Percentiles rank a stretch among this genome's conserved stretches.
Conservation (phyloP, 2,113 vertebrate species). For the Marmota flaviventris region DNA sequence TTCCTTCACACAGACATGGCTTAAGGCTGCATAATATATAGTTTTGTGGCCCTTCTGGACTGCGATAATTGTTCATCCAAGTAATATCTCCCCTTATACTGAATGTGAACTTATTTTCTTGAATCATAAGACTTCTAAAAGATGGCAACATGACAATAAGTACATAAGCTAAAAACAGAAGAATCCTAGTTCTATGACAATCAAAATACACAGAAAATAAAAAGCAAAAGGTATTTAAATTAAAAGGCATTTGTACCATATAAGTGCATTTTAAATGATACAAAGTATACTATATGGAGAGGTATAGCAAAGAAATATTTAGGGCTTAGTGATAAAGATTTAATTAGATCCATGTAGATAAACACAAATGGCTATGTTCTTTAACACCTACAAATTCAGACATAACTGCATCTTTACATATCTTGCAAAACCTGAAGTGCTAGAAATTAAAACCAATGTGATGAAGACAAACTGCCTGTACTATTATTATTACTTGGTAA, state of each 20-base stretch:
- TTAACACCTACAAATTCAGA: conserved; percentile 46
- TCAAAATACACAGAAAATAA: neutral
- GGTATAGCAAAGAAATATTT: neutral
- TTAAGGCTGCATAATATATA: neutral
- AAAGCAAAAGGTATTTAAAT: conserved; percentile 52
- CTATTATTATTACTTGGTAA: conserved; percentile 32
- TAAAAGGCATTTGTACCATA: conserved; percentile 6
- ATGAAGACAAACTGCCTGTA: neutral
- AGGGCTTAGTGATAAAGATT: conserved; percentile 44
- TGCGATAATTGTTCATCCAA: neutral
- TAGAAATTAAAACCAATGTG: conserved; percentile 45
- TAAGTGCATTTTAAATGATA: conserved; percentile 28
- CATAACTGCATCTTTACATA: neutral
- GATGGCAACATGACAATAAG: neutral
- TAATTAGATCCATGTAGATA: neutral
- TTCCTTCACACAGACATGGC: neutral
- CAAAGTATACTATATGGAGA: conserved; percentile 1
- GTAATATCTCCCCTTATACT: neutral
- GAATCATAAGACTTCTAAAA: conserved; percentile 13
- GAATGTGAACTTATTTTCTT: conserved; percentile 30
- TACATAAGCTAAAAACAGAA: neutral
- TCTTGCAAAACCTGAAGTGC: conserved; percentile 18
- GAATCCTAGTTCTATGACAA: conserved; percentile 11
- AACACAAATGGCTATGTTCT: conserved; percentile 32
- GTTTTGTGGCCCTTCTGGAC: neutral